A percentile compares a stretch with the other conserved stretches of the same genome.
Evolutionary conservation across 2,888 invertebrate genomes (phyloP).

Genomic region (Caenorhabditis sp.): DNA sequence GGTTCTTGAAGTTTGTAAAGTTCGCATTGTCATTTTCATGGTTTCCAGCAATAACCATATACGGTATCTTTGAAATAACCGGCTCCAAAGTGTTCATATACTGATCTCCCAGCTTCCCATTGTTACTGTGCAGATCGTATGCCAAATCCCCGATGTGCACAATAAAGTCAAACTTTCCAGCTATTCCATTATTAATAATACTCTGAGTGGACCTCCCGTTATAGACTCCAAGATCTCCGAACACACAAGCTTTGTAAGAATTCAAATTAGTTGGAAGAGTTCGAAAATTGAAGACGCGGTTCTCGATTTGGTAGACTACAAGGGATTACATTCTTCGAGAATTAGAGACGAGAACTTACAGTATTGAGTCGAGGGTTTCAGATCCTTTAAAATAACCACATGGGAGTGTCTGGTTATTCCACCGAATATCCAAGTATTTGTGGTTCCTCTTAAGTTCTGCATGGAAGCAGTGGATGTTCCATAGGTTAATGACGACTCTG

Average conservation of each 20-base stretch:
- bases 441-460: conserved; percentile 42
- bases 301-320: conserved; percentile 54
- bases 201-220: conserved; percentile 58
- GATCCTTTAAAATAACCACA: conserved; percentile 34
- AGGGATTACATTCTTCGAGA: no score
- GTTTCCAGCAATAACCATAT: conserved; percentile 89
- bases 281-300: conserved; percentile 44
- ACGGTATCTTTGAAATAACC: conserved; percentile 88
- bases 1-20: conserved; percentile 93
- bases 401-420: conserved; percentile 57
- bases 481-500: conserved; percentile 32
- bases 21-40: conserved; percentile 86
- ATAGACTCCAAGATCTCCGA: conserved; percentile 68
- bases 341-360: conserved; percentile 3
- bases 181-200: conserved; percentile 53
- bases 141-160: conserved; percentile 89
- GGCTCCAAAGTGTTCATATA: conserved; percentile 95
- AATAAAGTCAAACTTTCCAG: conserved; percentile 62
- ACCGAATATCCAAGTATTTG: conserved; percentile 50
- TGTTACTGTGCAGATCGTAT: conserved; percentile 91
- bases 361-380: conserved; percentile 54
- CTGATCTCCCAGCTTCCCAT: conserved; percentile 91
- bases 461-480: conserved; percentile 44
- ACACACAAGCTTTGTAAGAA: conserved; percentile 62
- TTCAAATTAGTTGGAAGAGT: conserved; percentile 46